These are phyloP conservation scores for Ariolimax columbianus DNA, from an alignment of 2,888 invertebrate species.

Conservation along the genomic window DNA sequence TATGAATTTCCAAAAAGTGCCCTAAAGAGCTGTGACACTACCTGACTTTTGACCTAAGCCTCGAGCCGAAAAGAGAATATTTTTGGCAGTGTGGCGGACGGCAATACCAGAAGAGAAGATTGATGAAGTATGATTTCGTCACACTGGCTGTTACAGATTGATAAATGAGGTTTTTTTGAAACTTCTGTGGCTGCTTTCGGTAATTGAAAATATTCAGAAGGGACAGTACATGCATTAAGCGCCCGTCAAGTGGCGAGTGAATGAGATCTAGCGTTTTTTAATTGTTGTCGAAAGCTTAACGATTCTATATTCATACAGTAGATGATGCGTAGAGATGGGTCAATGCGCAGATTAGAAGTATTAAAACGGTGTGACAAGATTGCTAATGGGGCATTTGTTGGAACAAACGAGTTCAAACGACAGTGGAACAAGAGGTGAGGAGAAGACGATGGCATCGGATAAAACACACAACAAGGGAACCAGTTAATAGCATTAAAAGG, in stretches of 20 bases:
- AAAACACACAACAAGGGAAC: no score
- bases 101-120: neutral
- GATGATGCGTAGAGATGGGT: neutral
- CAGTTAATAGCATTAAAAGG: no score
- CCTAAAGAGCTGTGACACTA: neutral
- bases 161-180: conserved; percentile 11
- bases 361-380: no score
- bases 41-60: neutral
- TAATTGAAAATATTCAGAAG: neutral
- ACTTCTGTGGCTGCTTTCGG: neutral
- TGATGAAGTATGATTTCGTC: conserved; percentile 16
- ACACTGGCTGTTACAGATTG: neutral
- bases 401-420: no score
- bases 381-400: no score
- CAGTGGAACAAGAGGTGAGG: no score
- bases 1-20: neutral
- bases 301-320: neutral
- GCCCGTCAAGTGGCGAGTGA: neutral
- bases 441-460: no score
- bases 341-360: no score
- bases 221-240: neutral
- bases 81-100: neutral
- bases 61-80: neutral
- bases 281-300: neutral
- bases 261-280: neutral